Evolutionary conservation across 2,797 vertebrate species (phyloP).

Genomic region (Peromyscus nudipes): DNA sequence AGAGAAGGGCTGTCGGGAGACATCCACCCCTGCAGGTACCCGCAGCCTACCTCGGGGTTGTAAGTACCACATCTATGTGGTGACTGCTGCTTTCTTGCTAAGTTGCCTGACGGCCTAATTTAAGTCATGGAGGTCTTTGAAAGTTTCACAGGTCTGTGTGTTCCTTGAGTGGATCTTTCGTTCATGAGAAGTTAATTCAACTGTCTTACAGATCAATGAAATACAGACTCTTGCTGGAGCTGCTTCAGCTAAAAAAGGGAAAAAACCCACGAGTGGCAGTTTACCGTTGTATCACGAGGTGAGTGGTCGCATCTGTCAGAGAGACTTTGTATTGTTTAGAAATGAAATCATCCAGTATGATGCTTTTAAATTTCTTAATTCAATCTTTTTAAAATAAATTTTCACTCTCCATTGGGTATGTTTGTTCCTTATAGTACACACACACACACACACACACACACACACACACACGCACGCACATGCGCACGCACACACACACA

Average conservation of each 20-base stretch:
- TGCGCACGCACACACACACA: background rate
- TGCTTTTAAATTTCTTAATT: background rate
- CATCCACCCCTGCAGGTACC: accelerated
- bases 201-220: conserved; percentile 87
- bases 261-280: conserved; percentile 70
- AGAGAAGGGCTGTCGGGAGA: background rate
- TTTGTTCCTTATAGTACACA: background rate
- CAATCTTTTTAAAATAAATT: conserved; percentile 16
- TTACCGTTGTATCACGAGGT: conserved; percentile 88
- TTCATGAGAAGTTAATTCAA: conserved; percentile 32
- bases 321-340: background rate
- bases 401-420: background rate
- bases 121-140: background rate
- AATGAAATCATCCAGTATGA: background rate
- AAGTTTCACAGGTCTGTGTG: background rate
- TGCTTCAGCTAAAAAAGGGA: conserved; percentile 80
- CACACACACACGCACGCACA: background rate
- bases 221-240: background rate
- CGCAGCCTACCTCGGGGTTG: background rate
- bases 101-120: background rate
- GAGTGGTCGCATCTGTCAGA: conserved; percentile 64
- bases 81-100: background rate
- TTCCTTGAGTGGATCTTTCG: background rate
- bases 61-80: too few relatives aligned
- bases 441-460: background rate